phyloP scores from a whole-genome alignment of 2,888 invertebrate species.

The Drosophila paramelanica region DNA sequence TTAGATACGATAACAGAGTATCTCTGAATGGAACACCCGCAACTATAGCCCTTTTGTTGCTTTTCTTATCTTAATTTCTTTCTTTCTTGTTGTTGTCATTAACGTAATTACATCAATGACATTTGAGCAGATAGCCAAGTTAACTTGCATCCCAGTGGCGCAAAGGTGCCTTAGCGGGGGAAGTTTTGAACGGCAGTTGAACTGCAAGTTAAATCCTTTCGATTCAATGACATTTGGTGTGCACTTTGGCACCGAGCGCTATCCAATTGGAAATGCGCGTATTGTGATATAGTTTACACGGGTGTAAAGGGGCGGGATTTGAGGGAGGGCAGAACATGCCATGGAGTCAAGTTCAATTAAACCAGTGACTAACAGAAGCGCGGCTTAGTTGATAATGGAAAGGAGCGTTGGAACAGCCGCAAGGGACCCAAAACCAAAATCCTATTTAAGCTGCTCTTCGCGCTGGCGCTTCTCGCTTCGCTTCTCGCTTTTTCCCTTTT shows the following conservation, averaged over 20 bases:
- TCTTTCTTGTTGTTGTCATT: conserved; percentile 15
- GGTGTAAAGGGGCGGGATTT: neutral
- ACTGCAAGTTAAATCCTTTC: conserved; percentile 39
- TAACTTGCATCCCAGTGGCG: conserved; percentile 12
- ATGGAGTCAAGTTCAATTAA: conserved; percentile 49
- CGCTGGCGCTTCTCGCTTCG: neutral
- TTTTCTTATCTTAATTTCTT: neutral
- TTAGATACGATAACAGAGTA: neutral
- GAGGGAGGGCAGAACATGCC: neutral
- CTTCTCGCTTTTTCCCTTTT: neutral
- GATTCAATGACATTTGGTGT: conserved; percentile 40
- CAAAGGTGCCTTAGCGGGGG: neutral
- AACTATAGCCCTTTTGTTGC: neutral
- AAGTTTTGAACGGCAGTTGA: conserved; percentile 9
- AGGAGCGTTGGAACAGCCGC: conserved; percentile 1
- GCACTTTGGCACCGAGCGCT: conserved; percentile 10
- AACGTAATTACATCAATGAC: conserved; percentile 43
- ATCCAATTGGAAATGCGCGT: conserved; percentile 29
- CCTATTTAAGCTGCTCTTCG: conserved; percentile 49
- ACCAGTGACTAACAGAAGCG: conserved; percentile 24
- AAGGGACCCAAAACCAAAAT: conserved; percentile 36
- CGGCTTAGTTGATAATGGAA: conserved; percentile 20
- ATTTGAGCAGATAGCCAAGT: conserved; percentile 12
- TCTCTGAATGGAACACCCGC: neutral
- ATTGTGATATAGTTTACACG: conserved; percentile 22